A percentile compares a stretch with the other conserved stretches of the same genome.
These are phyloP conservation scores for Bryconaethiops microstoma DNA, from an alignment of 2,797 vertebrate genomes.

Conservation along the genomic window DNA sequence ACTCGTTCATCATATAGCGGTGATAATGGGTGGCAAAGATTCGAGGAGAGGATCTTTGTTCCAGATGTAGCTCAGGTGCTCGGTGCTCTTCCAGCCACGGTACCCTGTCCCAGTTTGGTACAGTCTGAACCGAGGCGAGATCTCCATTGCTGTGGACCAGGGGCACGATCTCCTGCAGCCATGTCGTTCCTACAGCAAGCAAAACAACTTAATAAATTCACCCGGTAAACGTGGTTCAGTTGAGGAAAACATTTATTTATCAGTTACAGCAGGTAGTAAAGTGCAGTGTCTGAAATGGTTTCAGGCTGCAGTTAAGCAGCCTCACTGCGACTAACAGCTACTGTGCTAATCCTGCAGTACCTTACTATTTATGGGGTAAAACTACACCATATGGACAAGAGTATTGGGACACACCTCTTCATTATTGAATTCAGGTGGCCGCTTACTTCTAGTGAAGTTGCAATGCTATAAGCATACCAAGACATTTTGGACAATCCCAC, in stretches of 20 bases:
- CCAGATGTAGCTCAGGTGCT: constrained; percentile 57
- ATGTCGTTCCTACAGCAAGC: constrained; percentile 71
- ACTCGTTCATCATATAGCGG: constrained; percentile 72
- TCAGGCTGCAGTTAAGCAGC: too few relatives aligned
- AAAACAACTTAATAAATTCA: neutral
- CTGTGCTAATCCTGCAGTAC: too few relatives aligned
- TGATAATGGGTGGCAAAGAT: constrained; percentile 69
- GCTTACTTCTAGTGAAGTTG: too few relatives aligned
- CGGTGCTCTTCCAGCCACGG: constrained; percentile 71
- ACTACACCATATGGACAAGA: too few relatives aligned
- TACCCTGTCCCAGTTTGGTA: constrained; percentile 75
- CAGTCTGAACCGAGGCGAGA: constrained; percentile 63
- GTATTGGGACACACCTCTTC: too few relatives aligned
- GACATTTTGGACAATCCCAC: too few relatives aligned
- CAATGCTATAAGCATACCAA: too few relatives aligned
- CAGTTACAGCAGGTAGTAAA: neutral
- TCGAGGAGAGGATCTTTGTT: constrained; percentile 71
- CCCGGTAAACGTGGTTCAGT: neutral
- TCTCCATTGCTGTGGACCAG: constrained; percentile 73
- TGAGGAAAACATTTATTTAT: neutral
- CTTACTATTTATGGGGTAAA: too few relatives aligned
- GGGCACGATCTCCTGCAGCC: constrained; percentile 78
- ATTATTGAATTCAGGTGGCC: too few relatives aligned
- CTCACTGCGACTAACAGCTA: too few relatives aligned
- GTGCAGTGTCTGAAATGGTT: too few relatives aligned